Conservation (phyloP, 2,888 invertebrate genomes). For the Agrochola circellaris region DNA sequence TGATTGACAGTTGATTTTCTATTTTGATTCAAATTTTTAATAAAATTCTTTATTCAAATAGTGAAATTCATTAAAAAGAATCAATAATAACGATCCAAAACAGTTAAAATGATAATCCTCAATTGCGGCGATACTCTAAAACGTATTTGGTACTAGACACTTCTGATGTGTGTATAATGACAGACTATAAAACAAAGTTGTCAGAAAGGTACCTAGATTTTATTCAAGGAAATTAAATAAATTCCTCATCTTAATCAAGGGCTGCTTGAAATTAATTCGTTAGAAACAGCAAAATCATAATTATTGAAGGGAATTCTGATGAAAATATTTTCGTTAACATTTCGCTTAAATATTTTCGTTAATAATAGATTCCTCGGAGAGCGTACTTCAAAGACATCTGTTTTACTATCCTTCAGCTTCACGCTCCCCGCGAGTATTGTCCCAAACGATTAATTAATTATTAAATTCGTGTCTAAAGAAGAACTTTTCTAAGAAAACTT, state of each 20-base stretch:
- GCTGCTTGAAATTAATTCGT: constrained; percentile 16
- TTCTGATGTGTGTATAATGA: too few species aligned
- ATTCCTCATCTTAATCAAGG: constrained; percentile 10
- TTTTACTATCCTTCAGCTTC: constrained; percentile 19
- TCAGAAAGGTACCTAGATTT: too few species aligned
- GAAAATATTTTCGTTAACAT: constrained; percentile 30
- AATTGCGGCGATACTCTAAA: too few species aligned
- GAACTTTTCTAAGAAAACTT: constrained; percentile 1
- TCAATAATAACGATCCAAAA: too few species aligned
- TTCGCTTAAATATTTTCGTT: constrained; percentile 5
- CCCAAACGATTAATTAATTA: constrained; percentile 28
- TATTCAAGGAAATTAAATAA: background rate
- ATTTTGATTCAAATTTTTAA: too few species aligned
- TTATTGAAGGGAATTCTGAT: constrained; percentile 1
- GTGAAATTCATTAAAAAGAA: too few species aligned
- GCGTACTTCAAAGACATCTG: constrained; percentile 31
- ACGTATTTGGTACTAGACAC: too few species aligned
- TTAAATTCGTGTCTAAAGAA: constrained; percentile 10
- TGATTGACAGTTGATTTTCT: too few species aligned
- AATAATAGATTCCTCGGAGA: constrained; percentile 22
- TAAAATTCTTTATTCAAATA: too few species aligned
- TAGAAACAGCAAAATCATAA: background rate
- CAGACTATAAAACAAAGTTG: background rate
- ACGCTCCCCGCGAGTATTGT: constrained; percentile 8
- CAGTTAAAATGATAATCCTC: too few species aligned